These are phyloP conservation scores for Chromoteleia sp. DNA, from an alignment of 2,888 invertebrate species.

Conservation along the genomic window DNA sequence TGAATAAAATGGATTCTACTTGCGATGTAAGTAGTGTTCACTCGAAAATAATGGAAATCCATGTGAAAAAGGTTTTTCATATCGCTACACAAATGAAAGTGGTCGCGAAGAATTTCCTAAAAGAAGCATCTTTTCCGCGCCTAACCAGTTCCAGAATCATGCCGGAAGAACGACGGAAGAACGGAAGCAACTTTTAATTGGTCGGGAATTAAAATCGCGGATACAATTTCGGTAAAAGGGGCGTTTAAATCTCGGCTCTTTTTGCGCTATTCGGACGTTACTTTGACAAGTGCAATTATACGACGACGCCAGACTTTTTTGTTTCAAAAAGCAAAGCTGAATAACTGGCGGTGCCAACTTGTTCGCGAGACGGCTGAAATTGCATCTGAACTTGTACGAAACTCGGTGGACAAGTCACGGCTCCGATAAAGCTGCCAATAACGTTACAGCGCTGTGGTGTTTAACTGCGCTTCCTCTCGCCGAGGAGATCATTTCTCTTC, in stretches of 20 bases:
- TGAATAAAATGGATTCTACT: constrained; percentile 49
- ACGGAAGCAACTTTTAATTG: too few species aligned
- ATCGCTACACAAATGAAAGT: constrained; percentile 35
- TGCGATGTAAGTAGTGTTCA: constrained; percentile 20
- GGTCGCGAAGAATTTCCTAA: constrained; percentile 35
- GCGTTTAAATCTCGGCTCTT: background rate
- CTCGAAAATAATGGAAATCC: constrained; percentile 33
- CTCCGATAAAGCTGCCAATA: constrained; percentile 16
- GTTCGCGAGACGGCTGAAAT: background rate
- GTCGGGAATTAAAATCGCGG: constrained; percentile 6
- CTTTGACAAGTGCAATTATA: background rate
- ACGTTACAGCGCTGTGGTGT: constrained; percentile 18
- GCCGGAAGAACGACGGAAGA: background rate
- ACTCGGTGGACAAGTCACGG: too few species aligned
- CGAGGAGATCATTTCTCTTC: constrained; percentile 28
- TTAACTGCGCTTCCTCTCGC: background rate
- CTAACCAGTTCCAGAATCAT: background rate
- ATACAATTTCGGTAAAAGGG: background rate
- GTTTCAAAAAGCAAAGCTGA: too few species aligned
- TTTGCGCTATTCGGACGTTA: too few species aligned
- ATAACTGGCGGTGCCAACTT: too few species aligned
- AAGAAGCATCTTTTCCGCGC: background rate
- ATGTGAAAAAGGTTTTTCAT: constrained; percentile 27
- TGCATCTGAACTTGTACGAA: too few species aligned
- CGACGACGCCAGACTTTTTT: too few species aligned